Base-by-base conservation (phyloP, 2,888 invertebrate genomes). In the Aporophyla nigra region DNA sequence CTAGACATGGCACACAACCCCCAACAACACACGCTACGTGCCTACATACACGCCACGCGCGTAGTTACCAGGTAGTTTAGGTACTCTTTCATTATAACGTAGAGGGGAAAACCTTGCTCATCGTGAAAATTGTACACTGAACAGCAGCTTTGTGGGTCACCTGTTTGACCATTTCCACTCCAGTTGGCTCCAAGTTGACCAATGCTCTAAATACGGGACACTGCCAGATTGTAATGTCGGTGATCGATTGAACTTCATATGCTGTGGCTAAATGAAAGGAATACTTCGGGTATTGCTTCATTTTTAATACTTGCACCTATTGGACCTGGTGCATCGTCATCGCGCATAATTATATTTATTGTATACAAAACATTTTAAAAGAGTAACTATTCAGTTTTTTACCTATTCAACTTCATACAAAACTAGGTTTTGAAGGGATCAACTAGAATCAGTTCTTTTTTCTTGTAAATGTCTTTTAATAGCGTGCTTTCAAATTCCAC, bases 131-230 rank as follows among this genome's bases (percentile, higher is more conserved):
- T 80, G 74, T 78, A 74, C 27, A 66, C 61, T 65, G 75, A 62
- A 62, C 82, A 65, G 58, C 70, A 78, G 74, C 27, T 88, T 79
- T 83, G 40, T 82, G 72, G 88, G 89, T 87, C 85, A 89, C 88
- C 88, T 86, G 81, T 87, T 87, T 88, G 76, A 83, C 74, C 77
- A 84, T 83, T 87, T 88, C 88, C 87, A 87, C 71, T 83, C 82
- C 74, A 88, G 61, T 86, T 79, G 65, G 76, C 67, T 51, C 40
- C 33, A 53, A 70, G 79, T 71, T 70, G 65, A 80, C 80, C 70
- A 84, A 77, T 85, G 79, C 73, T 86, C 82, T 77, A 78, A 78
- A 88, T 76, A 79, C 74, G 72, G 65, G 65, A 40, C 69, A 69
- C 27, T 67, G 69, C 74, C 78, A 73, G 76, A 77, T 77, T 74